Evolutionary conservation across 2,797 vertebrate species (phyloP), one percentile per base, ranked within the genome.

Genomic region (Crenuchus spilurus): DNA sequence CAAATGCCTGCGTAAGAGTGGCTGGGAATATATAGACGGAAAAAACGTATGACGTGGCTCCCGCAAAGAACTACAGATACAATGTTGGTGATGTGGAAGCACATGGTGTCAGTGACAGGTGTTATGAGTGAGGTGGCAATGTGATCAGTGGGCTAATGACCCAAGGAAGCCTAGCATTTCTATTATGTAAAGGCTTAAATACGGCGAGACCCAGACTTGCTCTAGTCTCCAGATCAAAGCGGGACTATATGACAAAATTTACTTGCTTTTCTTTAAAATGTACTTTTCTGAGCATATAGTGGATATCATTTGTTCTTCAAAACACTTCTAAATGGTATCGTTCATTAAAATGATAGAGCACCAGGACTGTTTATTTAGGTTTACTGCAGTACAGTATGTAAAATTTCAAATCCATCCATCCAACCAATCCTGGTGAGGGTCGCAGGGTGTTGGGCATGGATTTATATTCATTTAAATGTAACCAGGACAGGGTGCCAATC

Each of bases 71-170:
- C 26, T 42, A n/a, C 5, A 20, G 42, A 37, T 73, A 55, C 35
- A 28, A 63, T 46, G 49, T 31, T 52, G 63, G 71, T 30, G 57
- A 74, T 73, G 65, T 39, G 37, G 66, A 67, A 74, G 60, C 70
- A 42, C 69, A 74, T 42, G 62, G 54, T 41, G 65, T 78, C 70
- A 62, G 70, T 54, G 35, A 78, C 76, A 76, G 76, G 61, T 72
- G 58, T 28, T 44, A 62, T 3, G n/a, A 39, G 41, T 10, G 35
- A 42, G 22, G 6, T 41, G 41, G 26, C 37, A 30, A 58, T 14
- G 26, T 46, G 69, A 71, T 28, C 54, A 51, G 1, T 46, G 16
- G 28, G 51, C 67, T 63, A 30, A 16, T 0, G 4, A 39, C 39
- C 39, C 6, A 9, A 31, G 13, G 1, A 35, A 20, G 30, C 18